A percentile compares a stretch with the other conserved stretches of the same genome.
These are phyloP conservation scores for Gymnocephalus cernua DNA, from an alignment of 2,113 vertebrate species.

Conservation along the genomic window DNA sequence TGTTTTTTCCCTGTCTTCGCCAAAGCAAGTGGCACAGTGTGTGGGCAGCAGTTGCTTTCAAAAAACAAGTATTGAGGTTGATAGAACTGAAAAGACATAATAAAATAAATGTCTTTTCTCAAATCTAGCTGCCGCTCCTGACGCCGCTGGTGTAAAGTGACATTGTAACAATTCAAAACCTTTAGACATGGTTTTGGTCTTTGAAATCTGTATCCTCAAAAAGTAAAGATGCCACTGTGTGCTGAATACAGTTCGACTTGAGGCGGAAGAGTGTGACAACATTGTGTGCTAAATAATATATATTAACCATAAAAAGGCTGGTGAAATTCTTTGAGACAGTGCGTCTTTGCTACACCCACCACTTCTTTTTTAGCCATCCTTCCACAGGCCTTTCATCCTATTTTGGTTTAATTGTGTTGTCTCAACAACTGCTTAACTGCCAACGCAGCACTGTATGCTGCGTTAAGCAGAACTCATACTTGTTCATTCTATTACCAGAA, in stretches of 20 bases:
- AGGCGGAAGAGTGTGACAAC: constrained; percentile 20
- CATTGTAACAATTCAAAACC: constrained; percentile 9
- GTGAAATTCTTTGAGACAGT: constrained; percentile 21
- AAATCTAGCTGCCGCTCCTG: not conserved
- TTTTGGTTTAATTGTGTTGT: constrained; percentile 9
- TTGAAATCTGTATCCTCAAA: constrained; percentile 11
- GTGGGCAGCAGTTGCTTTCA: constrained; percentile 67
- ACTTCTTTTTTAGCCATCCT: constrained; percentile 23
- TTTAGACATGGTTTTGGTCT: not conserved
- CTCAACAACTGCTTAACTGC: constrained; percentile 5
- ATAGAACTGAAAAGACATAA: constrained; percentile 40
- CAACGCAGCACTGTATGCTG: constrained; percentile 1
- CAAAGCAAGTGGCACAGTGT: constrained; percentile 53
- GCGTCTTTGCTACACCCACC: constrained; percentile 37
- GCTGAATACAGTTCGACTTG: not conserved
- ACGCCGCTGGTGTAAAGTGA: constrained; percentile 24
- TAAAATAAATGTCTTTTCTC: constrained; percentile 17
- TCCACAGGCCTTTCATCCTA: constrained; percentile 7
- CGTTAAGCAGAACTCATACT: not conserved
- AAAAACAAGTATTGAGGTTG: constrained; percentile 54
- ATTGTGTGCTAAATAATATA: constrained; percentile 1
- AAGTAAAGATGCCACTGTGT: not conserved
- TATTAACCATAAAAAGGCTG: constrained; percentile 1
- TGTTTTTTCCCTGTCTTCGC: constrained; percentile 17
- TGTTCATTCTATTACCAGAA: not conserved